A percentile compares a stretch with the other conserved stretches of the same genome.
phyloP scores from a whole-genome alignment of 2,113 vertebrate species.

The Micronisus gabar region DNA sequence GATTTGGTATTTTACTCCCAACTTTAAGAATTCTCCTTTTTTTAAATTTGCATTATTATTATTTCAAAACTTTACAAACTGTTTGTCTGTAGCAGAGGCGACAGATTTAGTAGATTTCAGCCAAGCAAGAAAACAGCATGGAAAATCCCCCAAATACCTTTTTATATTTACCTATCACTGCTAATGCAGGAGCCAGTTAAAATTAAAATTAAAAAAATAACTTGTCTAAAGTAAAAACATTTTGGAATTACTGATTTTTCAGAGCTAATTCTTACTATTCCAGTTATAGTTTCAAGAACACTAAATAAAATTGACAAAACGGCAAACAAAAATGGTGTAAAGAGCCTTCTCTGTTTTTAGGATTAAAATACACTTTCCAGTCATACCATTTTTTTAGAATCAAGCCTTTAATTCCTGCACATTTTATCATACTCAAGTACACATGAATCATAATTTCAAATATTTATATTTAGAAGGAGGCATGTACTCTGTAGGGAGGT shows the following conservation, averaged over 20 bases:
- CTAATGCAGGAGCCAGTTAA: background rate
- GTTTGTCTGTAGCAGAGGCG: background rate
- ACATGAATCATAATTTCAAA: constrained; percentile 2
- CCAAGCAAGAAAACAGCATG: background rate
- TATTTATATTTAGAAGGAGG: constrained; percentile 30
- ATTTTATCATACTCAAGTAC: background rate
- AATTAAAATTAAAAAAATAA: background rate
- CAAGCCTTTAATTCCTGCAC: background rate
- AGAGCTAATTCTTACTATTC: background rate
- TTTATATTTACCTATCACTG: background rate
- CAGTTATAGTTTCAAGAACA: background rate
- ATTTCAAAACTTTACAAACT: background rate
- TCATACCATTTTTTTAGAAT: background rate
- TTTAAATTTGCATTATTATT: background rate
- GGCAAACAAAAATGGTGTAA: background rate
- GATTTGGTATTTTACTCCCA: background rate
- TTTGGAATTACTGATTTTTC: background rate
- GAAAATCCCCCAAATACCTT: background rate
- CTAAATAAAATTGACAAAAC: background rate
- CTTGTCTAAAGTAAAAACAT: background rate
- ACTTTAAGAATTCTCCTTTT: background rate
- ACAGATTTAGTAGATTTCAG: background rate
- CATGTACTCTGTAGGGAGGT: background rate
- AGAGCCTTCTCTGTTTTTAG: background rate
- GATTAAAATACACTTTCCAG: background rate